Base-by-base conservation (phyloP, 1,140 invertebrate species). In the Oryctes rhinoceros region DNA sequence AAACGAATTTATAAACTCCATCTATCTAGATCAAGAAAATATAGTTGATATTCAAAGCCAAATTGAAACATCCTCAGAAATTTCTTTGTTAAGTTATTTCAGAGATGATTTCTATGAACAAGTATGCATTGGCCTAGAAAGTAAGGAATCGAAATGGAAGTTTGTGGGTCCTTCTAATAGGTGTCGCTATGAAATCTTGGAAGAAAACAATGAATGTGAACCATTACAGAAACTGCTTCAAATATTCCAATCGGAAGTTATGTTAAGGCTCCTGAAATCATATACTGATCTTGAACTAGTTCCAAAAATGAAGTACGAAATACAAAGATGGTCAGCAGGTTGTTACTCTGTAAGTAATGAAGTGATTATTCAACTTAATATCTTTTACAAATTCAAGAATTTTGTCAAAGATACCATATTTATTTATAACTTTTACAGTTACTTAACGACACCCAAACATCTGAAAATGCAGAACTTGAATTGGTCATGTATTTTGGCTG, bases 261-360 rank as follows among this genome's bases (percentile, higher is more conserved):
- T 92, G 84, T 89, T 92, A 83, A 82, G 88, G n/a, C 83, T 94
- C 80, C 84, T 94, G 53, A 88, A 90, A 59, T 88, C 90, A 37
- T 94, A 92, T 81, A 94, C 93, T 0, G 93, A 93, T 80, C 88
- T 94, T 47, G 90, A 92, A 77, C 83, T 93, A 20, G 84, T 79
- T 18, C 88, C 91, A 80, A 88, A 84, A 59, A 87, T 90, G 87
- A 87, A 88, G 81, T 86, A 91, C 49, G 91, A 94, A 85, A 84
- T 94, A 71, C 93, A 94, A 85, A 90, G 91, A 81, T 94, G 93
- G 93, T 88, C 88, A 0, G 87, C 89, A 30, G 93, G 92, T 6
- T 90, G 90, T 84, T 94, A 94, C 82, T 91, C 91, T 0, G 87
- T 92, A 81, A 86, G 86, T 86, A 80, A 13, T 4, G 9, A 35